These are phyloP conservation scores for Pachyuromys duprasi DNA, from an alignment of 2,797 vertebrate species.

Conservation along the genomic window DNA sequence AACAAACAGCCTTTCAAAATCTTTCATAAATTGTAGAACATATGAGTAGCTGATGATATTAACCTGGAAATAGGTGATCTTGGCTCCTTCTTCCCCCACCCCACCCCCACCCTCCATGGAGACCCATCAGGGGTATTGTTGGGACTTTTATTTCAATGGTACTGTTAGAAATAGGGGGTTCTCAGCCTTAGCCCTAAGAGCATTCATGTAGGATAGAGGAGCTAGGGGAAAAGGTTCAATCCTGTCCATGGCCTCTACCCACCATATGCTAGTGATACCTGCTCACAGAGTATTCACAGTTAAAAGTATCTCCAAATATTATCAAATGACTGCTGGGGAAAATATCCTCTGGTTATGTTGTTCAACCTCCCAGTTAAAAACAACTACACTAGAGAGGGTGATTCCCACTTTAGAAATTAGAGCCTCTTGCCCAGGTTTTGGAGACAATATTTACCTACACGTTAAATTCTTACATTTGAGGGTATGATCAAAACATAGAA, in stretches of 20 bases:
- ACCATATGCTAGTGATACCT: neutral
- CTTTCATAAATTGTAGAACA: slow-evolving; percentile 37
- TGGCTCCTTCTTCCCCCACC: neutral
- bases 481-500: neutral
- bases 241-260: neutral
- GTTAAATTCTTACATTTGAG: slow-evolving; percentile 28
- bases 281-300: slow-evolving; percentile 7
- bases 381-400: neutral
- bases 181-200: slow-evolving; percentile 12
- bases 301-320: slow-evolving; percentile 15
- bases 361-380: neutral
- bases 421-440: neutral
- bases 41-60: neutral
- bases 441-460: neutral
- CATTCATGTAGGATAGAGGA: neutral
- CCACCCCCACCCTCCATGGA: neutral
- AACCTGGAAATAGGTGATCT: slow-evolving; percentile 4
- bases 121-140: neutral
- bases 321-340: neutral
- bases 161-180: neutral
- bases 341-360: neutral
- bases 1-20: slow-evolving; percentile 39
- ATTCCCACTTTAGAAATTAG: slow-evolving; percentile 49
- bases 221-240: neutral
- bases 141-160: neutral